phyloP scores from a whole-genome alignment of 2,113 vertebrate species.

The Rhombomys opimus region DNA sequence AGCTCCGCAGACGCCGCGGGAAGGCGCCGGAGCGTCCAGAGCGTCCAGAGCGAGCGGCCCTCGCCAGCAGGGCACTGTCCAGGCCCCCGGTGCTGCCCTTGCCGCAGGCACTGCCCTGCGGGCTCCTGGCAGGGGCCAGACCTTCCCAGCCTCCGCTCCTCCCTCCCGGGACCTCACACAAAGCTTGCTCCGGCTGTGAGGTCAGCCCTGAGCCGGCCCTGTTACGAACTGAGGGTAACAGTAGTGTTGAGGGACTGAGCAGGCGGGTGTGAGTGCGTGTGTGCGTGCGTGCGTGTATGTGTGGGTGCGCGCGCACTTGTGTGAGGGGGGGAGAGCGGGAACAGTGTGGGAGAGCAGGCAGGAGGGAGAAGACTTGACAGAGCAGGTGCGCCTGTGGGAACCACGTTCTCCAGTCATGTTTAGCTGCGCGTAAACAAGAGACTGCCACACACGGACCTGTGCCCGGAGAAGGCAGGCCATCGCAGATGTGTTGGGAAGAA shows the following conservation, averaged over 20 bases:
- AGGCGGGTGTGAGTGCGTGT: neutral
- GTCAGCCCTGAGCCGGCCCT: slow-evolving; percentile 62
- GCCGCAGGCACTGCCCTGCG: slow-evolving; percentile 28
- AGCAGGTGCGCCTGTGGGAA: neutral
- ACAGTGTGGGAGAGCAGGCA: neutral
- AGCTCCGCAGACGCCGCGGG: neutral
- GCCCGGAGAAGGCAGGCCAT: neutral
- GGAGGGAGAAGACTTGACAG: neutral
- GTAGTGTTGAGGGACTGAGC: slow-evolving; percentile 68
- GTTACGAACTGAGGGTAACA: slow-evolving; percentile 68
- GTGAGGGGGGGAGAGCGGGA: neutral
- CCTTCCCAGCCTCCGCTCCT: neutral
- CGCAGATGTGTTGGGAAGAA: neutral
- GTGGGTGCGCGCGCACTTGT: neutral
- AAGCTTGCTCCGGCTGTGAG: slow-evolving; percentile 63
- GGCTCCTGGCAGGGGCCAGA: slow-evolving; percentile 15
- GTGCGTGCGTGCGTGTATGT: neutral
- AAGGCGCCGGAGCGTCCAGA: neutral
- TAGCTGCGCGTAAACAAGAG: neutral
- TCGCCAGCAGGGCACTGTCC: slow-evolving; percentile 33
- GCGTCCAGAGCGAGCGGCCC: neutral
- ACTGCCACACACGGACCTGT: neutral
- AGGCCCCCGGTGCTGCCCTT: slow-evolving; percentile 67
- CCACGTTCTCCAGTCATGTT: neutral
- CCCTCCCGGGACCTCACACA: slow-evolving; percentile 63